phyloP scores from a whole-genome alignment of 2,113 vertebrate genomes.

The Pteruthius melanotis region DNA sequence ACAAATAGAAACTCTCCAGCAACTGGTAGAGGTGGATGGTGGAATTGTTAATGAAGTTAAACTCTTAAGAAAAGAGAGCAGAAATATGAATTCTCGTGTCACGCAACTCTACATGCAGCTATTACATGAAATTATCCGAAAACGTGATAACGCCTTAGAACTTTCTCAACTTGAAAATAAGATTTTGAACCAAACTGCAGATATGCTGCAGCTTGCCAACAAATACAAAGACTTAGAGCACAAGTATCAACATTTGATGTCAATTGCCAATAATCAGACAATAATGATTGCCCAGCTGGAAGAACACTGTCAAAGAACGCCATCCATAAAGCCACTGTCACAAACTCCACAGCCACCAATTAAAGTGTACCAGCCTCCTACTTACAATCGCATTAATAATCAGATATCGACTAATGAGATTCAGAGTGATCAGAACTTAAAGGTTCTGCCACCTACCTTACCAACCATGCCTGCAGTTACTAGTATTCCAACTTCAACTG shows the following conservation, averaged over 20 bases:
- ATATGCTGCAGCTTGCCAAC: constrained; percentile 91
- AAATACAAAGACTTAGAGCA: constrained; percentile 96
- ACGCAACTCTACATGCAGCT: constrained; percentile 99
- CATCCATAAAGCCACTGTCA: constrained; percentile 66
- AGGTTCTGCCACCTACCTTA: constrained; percentile 81
- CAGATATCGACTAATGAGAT: constrained; percentile 96
- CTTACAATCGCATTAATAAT: constrained; percentile 83
- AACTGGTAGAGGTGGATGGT: constrained; percentile 95
- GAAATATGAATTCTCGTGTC: constrained; percentile 98
- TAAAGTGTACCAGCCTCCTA: constrained; percentile 81
- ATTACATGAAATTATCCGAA: constrained; percentile 96
- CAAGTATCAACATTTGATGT: constrained; percentile 93
- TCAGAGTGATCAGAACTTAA: constrained; percentile 93
- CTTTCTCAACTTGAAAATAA: constrained; percentile 94
- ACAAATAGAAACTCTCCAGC: constrained; percentile 95
- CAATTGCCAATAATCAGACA: constrained; percentile 92
- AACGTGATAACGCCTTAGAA: constrained; percentile 94
- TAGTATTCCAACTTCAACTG: constrained; percentile 85
- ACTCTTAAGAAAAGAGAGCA: constrained; percentile 93
- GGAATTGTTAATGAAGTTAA: constrained; percentile 98
- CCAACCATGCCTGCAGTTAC: constrained; percentile 92
- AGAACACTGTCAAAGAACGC: constrained; percentile 87
- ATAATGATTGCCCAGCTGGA: constrained; percentile 87
- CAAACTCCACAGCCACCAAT: constrained; percentile 75
- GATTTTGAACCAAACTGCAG: constrained; percentile 95